phyloP scores from a whole-genome alignment of 2,888 invertebrate genomes.

The Agrenia bidenticulata region DNA sequence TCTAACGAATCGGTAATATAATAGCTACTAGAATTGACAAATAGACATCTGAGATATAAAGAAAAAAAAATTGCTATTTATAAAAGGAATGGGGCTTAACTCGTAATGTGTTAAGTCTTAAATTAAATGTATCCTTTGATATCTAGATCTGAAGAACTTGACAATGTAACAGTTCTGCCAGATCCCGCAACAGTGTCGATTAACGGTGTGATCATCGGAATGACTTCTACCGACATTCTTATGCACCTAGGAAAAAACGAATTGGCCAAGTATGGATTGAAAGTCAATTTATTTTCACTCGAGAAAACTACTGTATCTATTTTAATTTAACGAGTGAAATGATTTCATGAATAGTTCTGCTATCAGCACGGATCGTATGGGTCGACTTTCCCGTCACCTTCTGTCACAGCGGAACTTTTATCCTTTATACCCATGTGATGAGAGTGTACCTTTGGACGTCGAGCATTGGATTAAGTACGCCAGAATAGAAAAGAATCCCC shows the following conservation, averaged over 20 bases:
- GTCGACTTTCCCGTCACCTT: slow-evolving; percentile 72
- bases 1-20: slow-evolving; percentile 27
- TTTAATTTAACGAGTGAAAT: no score
- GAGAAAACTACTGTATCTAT: not conserved
- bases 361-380: slow-evolving; percentile 66
- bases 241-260: slow-evolving; percentile 81
- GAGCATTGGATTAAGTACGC: slow-evolving; percentile 71
- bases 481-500: slow-evolving; percentile 72
- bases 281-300: not conserved
- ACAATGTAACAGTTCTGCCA: slow-evolving; percentile 67
- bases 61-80: no score
- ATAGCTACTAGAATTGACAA: no score
- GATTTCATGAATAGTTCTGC: slow-evolving; percentile 57
- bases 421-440: slow-evolving; percentile 74
- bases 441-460: slow-evolving; percentile 69
- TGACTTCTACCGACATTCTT: slow-evolving; percentile 79
- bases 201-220: slow-evolving; percentile 72
- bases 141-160: not conserved
- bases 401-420: slow-evolving; percentile 77
- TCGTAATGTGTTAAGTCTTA: no score
- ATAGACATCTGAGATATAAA: no score
- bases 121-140: not conserved
- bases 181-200: slow-evolving; percentile 80
- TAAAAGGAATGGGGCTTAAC: no score
- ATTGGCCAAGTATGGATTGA: slow-evolving; percentile 61